phyloP scores from a whole-genome alignment of 2,797 vertebrate species.

The Manis pentadactyla region DNA sequence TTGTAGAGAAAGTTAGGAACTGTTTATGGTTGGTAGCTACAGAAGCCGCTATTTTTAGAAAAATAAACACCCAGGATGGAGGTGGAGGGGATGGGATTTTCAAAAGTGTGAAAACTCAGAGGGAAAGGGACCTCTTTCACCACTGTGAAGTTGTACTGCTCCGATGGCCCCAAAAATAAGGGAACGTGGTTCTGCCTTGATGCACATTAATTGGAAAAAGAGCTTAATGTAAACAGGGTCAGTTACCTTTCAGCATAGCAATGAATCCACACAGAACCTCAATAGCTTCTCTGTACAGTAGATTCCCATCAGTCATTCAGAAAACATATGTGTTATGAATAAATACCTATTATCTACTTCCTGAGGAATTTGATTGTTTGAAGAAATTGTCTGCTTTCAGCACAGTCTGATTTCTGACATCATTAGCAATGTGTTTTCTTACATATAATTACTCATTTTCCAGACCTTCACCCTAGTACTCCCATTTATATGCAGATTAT shows the following conservation, averaged over 20 bases:
- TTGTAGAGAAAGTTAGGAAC: background rate
- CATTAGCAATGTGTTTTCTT: background rate
- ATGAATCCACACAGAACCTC: background rate
- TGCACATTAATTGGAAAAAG: background rate
- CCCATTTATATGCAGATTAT: background rate
- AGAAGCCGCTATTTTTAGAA: background rate
- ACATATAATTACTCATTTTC: background rate
- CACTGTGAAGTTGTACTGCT: background rate
- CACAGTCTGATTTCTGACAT: background rate
- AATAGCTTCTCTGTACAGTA: background rate
- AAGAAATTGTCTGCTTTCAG: conserved; percentile 44
- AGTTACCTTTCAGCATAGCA: background rate
- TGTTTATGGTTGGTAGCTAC: background rate
- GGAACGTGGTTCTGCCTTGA: background rate
- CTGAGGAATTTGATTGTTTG: background rate
- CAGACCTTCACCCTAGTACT: background rate
- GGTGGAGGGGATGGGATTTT: background rate
- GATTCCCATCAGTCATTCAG: background rate
- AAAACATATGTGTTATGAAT: background rate
- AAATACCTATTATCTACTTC: conserved; percentile 7
- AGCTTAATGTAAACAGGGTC: background rate
- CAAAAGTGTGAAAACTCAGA: background rate
- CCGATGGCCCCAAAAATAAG: background rate
- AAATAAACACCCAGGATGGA: background rate
- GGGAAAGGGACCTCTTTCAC: background rate